Conservation (phyloP, 2,113 vertebrate genomes). For the Synchiropus splendidus region DNA sequence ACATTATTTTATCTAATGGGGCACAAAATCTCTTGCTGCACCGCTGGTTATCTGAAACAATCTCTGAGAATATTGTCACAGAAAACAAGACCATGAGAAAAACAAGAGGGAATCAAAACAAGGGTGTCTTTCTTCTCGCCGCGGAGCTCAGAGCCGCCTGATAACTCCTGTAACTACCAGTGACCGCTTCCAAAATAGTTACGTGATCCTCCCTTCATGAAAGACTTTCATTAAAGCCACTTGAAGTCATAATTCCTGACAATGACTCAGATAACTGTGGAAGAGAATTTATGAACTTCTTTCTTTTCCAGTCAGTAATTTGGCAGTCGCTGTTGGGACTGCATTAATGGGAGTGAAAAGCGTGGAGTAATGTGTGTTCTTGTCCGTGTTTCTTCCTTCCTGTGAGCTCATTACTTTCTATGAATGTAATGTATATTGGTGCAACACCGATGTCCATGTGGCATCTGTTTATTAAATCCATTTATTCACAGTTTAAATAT, state of each 20-base stretch:
- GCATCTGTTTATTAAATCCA: constrained; percentile 26
- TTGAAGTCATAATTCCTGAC: neutral
- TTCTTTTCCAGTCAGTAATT: too few species aligned
- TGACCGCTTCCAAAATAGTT: neutral
- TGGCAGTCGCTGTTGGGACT: too few species aligned
- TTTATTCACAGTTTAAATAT: constrained; percentile 34
- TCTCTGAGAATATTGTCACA: neutral
- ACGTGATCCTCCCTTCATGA: neutral
- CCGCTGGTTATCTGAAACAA: too few species aligned
- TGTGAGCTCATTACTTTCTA: neutral
- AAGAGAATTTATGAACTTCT: neutral
- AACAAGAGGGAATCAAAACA: neutral
- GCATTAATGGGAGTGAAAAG: neutral
- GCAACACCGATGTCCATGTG: constrained; percentile 10
- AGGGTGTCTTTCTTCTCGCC: too few species aligned
- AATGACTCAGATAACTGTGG: neutral
- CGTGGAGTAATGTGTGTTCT: neutral
- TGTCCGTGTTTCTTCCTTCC: neutral
- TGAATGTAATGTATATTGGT: constrained; percentile 1
- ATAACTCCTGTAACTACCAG: too few species aligned
- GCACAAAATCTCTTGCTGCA: too few species aligned
- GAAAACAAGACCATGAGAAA: neutral
- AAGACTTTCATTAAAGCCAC: neutral
- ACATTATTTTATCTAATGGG: too few species aligned
- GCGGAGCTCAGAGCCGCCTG: too few species aligned